phyloP scores from a whole-genome alignment of 2,797 vertebrate genomes.

The Eleutherodactylus coqui region DNA sequence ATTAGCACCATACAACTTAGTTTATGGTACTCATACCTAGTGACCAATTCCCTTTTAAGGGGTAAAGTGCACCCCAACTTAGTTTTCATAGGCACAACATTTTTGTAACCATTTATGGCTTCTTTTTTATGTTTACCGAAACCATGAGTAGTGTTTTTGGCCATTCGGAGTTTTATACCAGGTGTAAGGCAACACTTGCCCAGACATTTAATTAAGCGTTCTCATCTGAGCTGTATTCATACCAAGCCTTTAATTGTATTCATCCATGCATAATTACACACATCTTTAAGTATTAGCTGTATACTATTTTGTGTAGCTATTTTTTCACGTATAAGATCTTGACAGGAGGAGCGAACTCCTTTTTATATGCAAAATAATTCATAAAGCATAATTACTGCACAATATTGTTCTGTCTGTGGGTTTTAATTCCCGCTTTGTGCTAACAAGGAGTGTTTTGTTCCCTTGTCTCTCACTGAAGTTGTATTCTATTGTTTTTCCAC shows the following conservation, averaged over 20 bases:
- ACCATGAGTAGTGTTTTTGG: background rate
- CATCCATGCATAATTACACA: conserved; percentile 34
- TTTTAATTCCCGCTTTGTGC: conserved; percentile 34
- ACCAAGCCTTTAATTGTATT: conserved; percentile 16
- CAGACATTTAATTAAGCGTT: conserved; percentile 24
- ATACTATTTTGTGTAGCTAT: conserved; percentile 35
- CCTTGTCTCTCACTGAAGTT: conserved; percentile 4
- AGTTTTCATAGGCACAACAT: too few species aligned
- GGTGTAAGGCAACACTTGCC: conserved; percentile 7
- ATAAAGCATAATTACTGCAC: conserved; percentile 56
- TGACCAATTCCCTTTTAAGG: too few species aligned
- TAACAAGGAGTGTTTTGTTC: conserved; percentile 43
- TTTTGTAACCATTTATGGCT: background rate
- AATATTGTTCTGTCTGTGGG: conserved; percentile 46
- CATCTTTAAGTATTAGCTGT: conserved; percentile 27
- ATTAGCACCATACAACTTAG: too few species aligned
- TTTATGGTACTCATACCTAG: too few species aligned
- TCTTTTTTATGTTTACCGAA: background rate
- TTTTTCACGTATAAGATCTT: background rate
- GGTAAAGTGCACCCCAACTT: too few species aligned
- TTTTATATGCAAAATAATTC: conserved; percentile 58
- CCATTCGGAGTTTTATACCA: conserved; percentile 2
- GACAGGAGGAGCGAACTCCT: conserved; percentile 21
- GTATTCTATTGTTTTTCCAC: conserved; percentile 46
- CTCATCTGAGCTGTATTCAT: conserved; percentile 14